phyloP scores from a whole-genome alignment of 2,888 invertebrate species.

The Sphaerophoria taeniata region DNA sequence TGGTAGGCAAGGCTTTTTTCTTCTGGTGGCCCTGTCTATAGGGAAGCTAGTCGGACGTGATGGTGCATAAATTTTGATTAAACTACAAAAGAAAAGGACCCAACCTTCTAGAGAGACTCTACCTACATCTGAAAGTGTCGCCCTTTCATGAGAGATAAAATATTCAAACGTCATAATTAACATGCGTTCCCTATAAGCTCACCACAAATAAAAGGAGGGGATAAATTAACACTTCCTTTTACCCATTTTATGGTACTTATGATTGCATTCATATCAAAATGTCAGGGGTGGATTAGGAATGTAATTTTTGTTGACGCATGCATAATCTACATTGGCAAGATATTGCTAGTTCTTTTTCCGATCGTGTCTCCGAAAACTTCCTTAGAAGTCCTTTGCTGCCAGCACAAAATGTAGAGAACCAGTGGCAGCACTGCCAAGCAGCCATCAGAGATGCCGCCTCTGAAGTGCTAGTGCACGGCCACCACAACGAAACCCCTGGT shows the following conservation, averaged over 20 bases:
- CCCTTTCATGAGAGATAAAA: conserved; percentile 43
- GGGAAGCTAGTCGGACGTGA: conserved; percentile 49
- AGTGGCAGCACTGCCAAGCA: no score
- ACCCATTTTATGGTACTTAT: conserved; percentile 21
- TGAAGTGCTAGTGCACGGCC: no score
- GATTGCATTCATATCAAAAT: conserved; percentile 45
- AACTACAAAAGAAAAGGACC: conserved; percentile 4
- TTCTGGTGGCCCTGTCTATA: conserved; percentile 16
- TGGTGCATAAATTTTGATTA: conserved; percentile 63
- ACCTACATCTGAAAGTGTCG: conserved; percentile 20
- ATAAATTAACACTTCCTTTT: conserved; percentile 70
- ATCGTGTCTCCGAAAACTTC: no score
- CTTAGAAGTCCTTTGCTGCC: no score
- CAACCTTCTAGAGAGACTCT: not conserved
- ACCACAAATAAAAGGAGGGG: conserved; percentile 33
- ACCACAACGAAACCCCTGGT: no score
- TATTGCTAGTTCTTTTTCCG: no score
- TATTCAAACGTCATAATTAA: conserved; percentile 68
- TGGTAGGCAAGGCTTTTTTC: not conserved
- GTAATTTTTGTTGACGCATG: not conserved
- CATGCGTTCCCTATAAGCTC: conserved; percentile 32
- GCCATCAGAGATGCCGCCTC: no score
- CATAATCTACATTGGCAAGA: no score
- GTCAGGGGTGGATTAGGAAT: conserved; percentile 5
- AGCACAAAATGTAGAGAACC: no score